These are phyloP conservation scores for Pandion haliaetus DNA, from an alignment of 2,113 vertebrate genomes.

Conservation along the genomic window DNA sequence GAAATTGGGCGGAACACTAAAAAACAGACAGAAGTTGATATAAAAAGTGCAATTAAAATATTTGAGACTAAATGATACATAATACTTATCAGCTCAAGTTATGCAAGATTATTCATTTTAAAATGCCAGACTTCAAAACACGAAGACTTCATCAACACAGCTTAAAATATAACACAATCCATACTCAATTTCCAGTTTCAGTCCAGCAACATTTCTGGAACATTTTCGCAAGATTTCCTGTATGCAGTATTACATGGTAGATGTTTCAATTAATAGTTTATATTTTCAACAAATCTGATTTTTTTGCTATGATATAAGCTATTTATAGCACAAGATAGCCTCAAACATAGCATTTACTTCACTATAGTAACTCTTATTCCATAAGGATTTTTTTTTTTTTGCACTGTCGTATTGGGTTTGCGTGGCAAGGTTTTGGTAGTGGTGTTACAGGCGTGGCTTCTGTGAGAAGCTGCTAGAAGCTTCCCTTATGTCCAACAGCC, in stretches of 20 bases:
- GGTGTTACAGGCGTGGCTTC: no score
- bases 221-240: neutral
- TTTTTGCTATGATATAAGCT: neutral
- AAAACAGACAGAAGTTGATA: constrained; percentile 49
- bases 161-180: neutral
- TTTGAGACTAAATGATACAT: neutral
- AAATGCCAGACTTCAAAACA: neutral
- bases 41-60: neutral
- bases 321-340: neutral
- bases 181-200: neutral
- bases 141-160: neutral
- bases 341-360: neutral
- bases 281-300: neutral
- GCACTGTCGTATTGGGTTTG: neutral
- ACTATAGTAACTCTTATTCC: neutral
- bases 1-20: constrained; percentile 95
- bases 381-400: neutral
- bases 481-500: no score
- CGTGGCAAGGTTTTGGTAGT: no score
- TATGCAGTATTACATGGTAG: neutral
- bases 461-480: no score
- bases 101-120: neutral
- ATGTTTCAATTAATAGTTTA: neutral
- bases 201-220: neutral
- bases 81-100: neutral